phyloP scores from a whole-genome alignment of 2,797 vertebrate species.

The Cryptoprocta ferox region DNA sequence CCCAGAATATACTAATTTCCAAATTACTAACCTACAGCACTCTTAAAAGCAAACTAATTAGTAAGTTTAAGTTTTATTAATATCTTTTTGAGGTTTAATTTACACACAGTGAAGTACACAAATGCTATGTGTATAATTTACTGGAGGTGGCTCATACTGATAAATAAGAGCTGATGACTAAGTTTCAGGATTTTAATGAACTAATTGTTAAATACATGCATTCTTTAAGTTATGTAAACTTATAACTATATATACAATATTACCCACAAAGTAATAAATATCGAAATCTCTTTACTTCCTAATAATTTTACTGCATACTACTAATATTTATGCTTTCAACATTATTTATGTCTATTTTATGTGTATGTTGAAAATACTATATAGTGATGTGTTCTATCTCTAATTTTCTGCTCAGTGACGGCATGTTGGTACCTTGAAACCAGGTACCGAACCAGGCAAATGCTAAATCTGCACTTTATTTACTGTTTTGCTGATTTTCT shows the following conservation, averaged over 20 bases:
- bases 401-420: neutral
- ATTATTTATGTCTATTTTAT: neutral
- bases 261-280: neutral
- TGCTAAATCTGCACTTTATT: neutral
- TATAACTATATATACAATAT: neutral
- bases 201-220: neutral
- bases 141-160: neutral
- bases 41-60: neutral
- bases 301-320: neutral
- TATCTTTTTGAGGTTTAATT: slow-evolving; percentile 3
- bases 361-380: neutral
- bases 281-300: neutral
- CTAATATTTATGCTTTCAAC: neutral
- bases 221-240: neutral
- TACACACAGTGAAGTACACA: neutral
- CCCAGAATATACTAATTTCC: neutral
- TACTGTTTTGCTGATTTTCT: neutral
- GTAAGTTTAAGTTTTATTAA: neutral
- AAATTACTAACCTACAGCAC: neutral
- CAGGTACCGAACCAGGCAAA: neutral
- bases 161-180: neutral
- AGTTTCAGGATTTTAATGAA: neutral
- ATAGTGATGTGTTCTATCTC: neutral
- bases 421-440: neutral
- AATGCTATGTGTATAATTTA: neutral